Base-by-base conservation (phyloP, 2,797 vertebrate species). In the Parauchenoglanis punctatus region DNA sequence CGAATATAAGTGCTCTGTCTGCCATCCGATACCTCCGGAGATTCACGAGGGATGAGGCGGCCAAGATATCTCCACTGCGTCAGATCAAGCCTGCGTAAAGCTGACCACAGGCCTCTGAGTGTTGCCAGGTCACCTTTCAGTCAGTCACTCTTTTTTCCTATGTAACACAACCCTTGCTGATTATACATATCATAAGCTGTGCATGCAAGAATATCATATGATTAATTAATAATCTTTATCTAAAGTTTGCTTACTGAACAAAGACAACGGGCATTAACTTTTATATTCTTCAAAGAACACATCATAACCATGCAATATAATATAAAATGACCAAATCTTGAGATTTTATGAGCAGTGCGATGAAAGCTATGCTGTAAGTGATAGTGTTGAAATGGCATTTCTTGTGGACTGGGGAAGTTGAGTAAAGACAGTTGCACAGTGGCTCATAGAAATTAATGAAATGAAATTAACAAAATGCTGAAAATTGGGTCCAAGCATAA, bases 21-120 rank as follows among this genome's bases (percentile, higher is more conserved):
- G 98, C 98, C 88, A 99, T 99, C 93, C 95, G 96, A 91, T 98
- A 97, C 94, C 96, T 99, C 93, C 95, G 98, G 28, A 94, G 94
- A 91, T 96, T 96, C 81, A 91, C 93, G 87, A 96, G 92, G 92
- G 93, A 90, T 88, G 95, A 91, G 58, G 89, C 89, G 0, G 70
- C 87, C 44, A 85, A 68, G 77, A 87, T 76, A 52, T 91, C 92
- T 84, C 90, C 89, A 68, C 18, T 90, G 59, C 83, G 65, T 81
- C 81, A 88, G 78, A 87, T 86, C 25, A 20, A 91, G 20, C 84
- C 85, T 77, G 15, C 81, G 84, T 87, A 88, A 91, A 80, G 85
- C 89, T 70, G 25, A 59, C 70, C 63, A 20, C 52, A 84, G 52
- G 59, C 86, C n/a, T 13, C 77, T 59, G 58, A 78, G 35, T 52